phyloP scores from a whole-genome alignment of 2,888 invertebrate species.

The Drosophila lutescens region DNA sequence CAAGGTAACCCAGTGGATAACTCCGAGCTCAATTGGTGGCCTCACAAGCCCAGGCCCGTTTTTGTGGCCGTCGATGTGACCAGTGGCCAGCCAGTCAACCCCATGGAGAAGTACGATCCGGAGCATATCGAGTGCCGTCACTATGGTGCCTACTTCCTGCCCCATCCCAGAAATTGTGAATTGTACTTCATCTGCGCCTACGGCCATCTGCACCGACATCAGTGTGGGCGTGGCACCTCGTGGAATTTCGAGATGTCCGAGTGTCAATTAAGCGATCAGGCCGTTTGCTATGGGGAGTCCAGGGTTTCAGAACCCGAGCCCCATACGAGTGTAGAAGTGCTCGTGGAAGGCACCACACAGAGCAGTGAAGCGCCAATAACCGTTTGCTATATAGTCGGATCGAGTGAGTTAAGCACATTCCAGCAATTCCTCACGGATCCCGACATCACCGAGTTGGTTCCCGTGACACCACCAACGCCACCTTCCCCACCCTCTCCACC shows the following conservation, averaged over 20 bases:
- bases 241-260: conserved; percentile 78
- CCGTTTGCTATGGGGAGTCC: conserved; percentile 63
- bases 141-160: conserved; percentile 82
- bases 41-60: conserved; percentile 49
- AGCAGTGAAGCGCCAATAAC: conserved; percentile 49
- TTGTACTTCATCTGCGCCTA: conserved; percentile 82
- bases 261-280: conserved; percentile 67
- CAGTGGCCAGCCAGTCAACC: conserved; percentile 66
- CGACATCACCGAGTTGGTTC: conserved; percentile 3
- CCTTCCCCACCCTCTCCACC: conserved; percentile 33
- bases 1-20: not conserved
- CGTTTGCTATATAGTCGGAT: conserved; percentile 58
- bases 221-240: conserved; percentile 74
- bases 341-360: conserved; percentile 14
- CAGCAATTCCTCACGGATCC: conserved; percentile 20
- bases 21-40: conserved; percentile 44
- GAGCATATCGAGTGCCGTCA: conserved; percentile 76
- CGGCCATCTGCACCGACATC: conserved; percentile 78
- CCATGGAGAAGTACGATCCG: conserved; percentile 76
- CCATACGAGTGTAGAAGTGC: not conserved
- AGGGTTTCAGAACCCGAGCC: not conserved
- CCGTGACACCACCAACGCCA: conserved; percentile 2
- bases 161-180: conserved; percentile 80
- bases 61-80: conserved; percentile 71
- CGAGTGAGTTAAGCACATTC: conserved; percentile 24